Base-by-base conservation (phyloP, 2,113 vertebrate genomes). In the Sebastes schlegelii region DNA sequence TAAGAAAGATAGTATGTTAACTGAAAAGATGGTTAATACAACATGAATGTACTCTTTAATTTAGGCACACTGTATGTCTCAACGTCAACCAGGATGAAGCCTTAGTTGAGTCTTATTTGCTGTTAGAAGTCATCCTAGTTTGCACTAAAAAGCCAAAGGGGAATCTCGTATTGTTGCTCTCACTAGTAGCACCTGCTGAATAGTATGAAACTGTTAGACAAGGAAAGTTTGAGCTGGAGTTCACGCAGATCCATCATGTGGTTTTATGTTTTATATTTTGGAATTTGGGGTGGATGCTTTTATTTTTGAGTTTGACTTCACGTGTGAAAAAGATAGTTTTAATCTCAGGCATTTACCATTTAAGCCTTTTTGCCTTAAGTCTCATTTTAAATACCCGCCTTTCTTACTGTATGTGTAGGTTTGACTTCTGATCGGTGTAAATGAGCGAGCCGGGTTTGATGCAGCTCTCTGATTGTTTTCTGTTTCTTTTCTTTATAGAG, bases 121-220 rank as follows among this genome's bases (percentile, higher is more conserved):
- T 83, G 80, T 77, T 74, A 46, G 71, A 85, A 26, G 4, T 60
- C 57, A 43, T 64, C 43, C 13, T 74, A 40, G 65, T 85, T 89
- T 93, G 85, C 88, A 92, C 82, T 74, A 83, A 80, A 85, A 86
- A 60, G 54, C 66, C 79, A 75, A 74, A 83, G 77, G n/a, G 61
- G 42, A 86, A 51, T 60, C 68, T 14, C 34, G 34, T 34, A 26
- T 34, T 61, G 48, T 51, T 74, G 57, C 49, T 70, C 5, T 58
- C 16, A 34, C 48, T 11, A 26, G 64, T 13, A 75, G 40, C 34
- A 73, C 23, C 57, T 84, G 57, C 48, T 75, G 11, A 69, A 46
- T 46, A 26, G 43, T 66, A 17, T 13, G 45, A 79, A 87, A 78
- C 80, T 86, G 82, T 80, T 70, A 14, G 52, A 77, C 76, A 45